Evolutionary conservation across 2,888 invertebrate genomes (phyloP).

Genomic region (Chaitophorus viminalis): DNA sequence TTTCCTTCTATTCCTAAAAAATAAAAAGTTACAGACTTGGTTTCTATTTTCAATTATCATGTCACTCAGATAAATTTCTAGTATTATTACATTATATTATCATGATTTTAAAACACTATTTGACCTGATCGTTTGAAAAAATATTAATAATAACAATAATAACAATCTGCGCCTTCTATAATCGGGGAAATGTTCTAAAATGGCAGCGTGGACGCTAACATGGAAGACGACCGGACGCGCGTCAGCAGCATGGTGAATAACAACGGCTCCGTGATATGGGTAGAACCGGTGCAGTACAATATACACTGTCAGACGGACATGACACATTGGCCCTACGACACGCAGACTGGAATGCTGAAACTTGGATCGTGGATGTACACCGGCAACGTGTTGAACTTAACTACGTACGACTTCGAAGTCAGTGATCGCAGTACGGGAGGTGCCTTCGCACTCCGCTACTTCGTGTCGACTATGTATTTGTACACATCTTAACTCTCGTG

Average conservation of each 20-base stretch:
- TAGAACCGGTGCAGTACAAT: constrained; percentile 48
- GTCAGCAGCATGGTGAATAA: constrained; percentile 11
- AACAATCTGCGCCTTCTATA: too few species aligned
- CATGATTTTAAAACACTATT: too few species aligned
- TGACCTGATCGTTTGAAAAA: too few species aligned
- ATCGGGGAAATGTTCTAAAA: neutral
- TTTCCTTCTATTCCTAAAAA: too few species aligned
- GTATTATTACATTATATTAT: too few species aligned
- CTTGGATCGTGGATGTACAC: constrained; percentile 40
- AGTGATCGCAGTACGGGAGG: neutral
- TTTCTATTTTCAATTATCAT: too few species aligned
- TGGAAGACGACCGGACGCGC: constrained; percentile 38
- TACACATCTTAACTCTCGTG: too few species aligned
- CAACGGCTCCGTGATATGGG: constrained; percentile 15
- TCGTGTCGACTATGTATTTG: neutral
- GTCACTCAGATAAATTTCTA: too few species aligned
- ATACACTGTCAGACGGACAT: constrained; percentile 49
- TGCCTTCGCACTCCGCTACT: neutral
- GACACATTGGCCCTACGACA: constrained; percentile 49
- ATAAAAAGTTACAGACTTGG: too few species aligned
- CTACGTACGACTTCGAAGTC: neutral
- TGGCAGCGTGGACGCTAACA: constrained; percentile 34
- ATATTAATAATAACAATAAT: too few species aligned
- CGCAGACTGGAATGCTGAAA: constrained; percentile 1
- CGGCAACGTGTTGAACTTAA: constrained; percentile 43